phyloP scores from a whole-genome alignment of 2,888 invertebrate species.

The Caenorhabditis japonica region DNA sequence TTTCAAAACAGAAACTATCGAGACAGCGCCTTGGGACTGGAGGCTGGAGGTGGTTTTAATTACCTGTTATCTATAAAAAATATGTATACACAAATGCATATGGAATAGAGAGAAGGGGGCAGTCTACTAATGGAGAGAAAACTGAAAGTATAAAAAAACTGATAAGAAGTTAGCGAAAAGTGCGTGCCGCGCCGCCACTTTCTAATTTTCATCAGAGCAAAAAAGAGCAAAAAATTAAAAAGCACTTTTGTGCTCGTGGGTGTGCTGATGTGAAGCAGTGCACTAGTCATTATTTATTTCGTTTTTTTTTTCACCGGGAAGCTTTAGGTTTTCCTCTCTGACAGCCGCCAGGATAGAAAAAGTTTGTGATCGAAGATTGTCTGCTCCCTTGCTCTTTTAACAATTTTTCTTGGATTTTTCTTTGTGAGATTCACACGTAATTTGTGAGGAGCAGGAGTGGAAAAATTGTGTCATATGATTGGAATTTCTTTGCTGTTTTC shows the following conservation, averaged over 20 bases:
- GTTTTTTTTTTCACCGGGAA: slow-evolving; percentile 4
- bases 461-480: no score
- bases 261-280: slow-evolving; percentile 11
- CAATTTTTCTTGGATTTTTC: background rate
- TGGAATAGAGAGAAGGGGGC: no score
- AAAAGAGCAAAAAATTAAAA: background rate
- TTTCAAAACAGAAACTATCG: background rate
- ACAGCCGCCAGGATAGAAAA: background rate
- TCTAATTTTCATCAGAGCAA: no score
- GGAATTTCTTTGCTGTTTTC: no score
- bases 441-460: slow-evolving; percentile 1
- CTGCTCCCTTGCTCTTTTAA: background rate
- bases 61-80: no score
- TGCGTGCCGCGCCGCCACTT: no score
- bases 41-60: no score
- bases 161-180: no score
- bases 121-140: no score
- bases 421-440: background rate
- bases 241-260: slow-evolving; percentile 6
- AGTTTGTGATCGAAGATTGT: slow-evolving; percentile 23
- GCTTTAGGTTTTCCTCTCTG: slow-evolving; percentile 2
- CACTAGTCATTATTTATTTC: slow-evolving; percentile 31
- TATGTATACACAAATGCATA: no score
- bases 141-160: no score
- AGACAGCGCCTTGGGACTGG: no score